Base-by-base conservation (phyloP, 2,797 vertebrate genomes). In the Dryobates pubescens region DNA sequence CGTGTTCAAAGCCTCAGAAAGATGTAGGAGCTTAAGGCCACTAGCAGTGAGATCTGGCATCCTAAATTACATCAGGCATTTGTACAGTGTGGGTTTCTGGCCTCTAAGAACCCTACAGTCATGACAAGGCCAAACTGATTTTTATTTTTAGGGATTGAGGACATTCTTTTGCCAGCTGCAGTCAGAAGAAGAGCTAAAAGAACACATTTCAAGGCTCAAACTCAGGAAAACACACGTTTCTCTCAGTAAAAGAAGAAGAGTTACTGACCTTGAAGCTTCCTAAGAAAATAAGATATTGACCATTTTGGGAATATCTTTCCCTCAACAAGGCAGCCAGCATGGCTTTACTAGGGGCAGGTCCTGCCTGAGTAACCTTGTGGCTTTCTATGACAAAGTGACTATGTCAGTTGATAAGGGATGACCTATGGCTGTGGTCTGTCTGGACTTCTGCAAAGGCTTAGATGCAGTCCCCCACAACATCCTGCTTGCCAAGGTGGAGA, bases 101-200 rank as follows among this genome's bases (percentile, higher is more conserved):
- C 24, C 41, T 77, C 47, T 62, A n/a, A 72, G 65, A 75, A 56
- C 38, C n/a, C 67, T 76, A 26, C 20, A 89, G 34, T 22, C 53
- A 32, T 68, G 73, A 91, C 19, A 45, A 61, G 71, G 41, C 84
- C 64, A 89, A 93, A 87, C 26, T 47, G 77, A 68, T 71, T 79
- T 86, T 91, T 54, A 75, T 73, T 92, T 88, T 64, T 57, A 86
- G 45, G 49, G 54, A 88, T 7, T 43, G 36, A 76, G 45, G 41
- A 82, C 34, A 38, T 59, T 61, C 36, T 72, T 93, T 88, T 81
- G 61, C 38, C 63, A 88, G 63, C 19, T 81, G 54, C 53, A 76
- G 62, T n/a, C 34, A 82, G 77, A 88, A 79, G 19, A 91, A 93
- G 92, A 84, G 80, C 45, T 68, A 49, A 91, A 92, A 78, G 6